Evolutionary conservation across 2,113 vertebrate species (phyloP).

Genomic region (human (Homo sapiens)): DNA sequence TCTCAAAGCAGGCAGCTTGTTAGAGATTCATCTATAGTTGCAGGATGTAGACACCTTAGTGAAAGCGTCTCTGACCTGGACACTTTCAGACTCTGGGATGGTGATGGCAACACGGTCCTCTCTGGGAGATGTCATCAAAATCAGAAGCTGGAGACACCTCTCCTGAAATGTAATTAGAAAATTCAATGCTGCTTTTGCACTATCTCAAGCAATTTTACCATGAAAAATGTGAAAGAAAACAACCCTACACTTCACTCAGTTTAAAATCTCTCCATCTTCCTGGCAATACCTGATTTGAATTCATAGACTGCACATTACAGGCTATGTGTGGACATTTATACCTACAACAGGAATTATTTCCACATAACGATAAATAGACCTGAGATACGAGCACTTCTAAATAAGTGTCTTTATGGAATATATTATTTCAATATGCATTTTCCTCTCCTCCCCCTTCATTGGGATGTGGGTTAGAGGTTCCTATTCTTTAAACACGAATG

Average conservation of each 20-base stretch:
- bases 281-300: constrained; percentile 24
- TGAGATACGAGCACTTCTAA: constrained; percentile 52
- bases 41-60: background rate
- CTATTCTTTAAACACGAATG: constrained; percentile 58
- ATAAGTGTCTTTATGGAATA: constrained; percentile 45
- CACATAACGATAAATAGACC: background rate
- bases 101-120: background rate
- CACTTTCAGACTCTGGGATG: background rate
- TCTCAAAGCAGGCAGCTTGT: constrained; percentile 65
- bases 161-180: background rate
- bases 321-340: background rate
- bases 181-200: background rate
- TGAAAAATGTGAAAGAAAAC: constrained; percentile 27
- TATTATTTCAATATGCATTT: constrained; percentile 60
- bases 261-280: constrained; percentile 30
- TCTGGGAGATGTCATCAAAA: background rate
- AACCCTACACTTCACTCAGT: background rate
- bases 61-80: background rate
- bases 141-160: background rate
- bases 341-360: constrained; percentile 53
- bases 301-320: background rate
- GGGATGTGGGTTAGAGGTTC: constrained; percentile 35
- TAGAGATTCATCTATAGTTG: constrained; percentile 22
- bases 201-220: background rate
- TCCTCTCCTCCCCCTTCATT: constrained; percentile 23